Conservation (phyloP, 2,888 invertebrate genomes). For the Drosophila atroscutellata region DNA sequence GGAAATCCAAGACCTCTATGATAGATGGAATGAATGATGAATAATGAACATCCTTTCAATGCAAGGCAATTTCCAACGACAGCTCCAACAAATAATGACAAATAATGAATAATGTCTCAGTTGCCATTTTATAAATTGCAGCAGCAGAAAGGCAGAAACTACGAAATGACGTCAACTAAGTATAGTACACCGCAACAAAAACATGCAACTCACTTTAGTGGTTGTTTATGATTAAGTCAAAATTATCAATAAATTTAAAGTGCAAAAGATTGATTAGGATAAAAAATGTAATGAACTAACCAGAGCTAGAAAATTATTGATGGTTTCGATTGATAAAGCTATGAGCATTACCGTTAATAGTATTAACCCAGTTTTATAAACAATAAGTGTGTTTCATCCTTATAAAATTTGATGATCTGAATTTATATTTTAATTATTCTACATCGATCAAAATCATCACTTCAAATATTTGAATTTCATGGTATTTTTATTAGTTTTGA, state of each 20-base stretch:
- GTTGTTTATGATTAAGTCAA: background rate
- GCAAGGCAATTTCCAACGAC: background rate
- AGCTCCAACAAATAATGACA: background rate
- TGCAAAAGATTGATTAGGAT: slow-evolving; percentile 10
- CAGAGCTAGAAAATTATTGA: slow-evolving; percentile 30
- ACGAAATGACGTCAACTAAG: background rate
- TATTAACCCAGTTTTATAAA: slow-evolving; percentile 7
- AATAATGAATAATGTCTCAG: background rate
- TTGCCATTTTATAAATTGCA: background rate
- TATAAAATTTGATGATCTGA: background rate
- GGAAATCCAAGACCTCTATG: background rate
- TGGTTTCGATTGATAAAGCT: slow-evolving; percentile 11
- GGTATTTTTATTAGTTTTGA: slow-evolving; percentile 56
- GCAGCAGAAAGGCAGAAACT: background rate
- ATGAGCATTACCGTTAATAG: slow-evolving; percentile 23
- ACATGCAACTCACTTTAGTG: slow-evolving; percentile 8
- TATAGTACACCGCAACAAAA: background rate
- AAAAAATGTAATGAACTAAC: background rate
- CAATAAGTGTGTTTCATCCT: background rate
- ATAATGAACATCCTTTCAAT: slow-evolving; percentile 10
- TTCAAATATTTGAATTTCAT: slow-evolving; percentile 23
- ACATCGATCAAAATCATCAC: background rate
- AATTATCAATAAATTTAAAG: slow-evolving; percentile 23
- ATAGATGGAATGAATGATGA: slow-evolving; percentile 34
- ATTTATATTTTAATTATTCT: too few relatives aligned